Percentiles rank a stretch among this genome's conserved stretches.
Evolutionary conservation across 2,113 vertebrate species (phyloP).

Genomic region (Hemichromis elongatus): DNA sequence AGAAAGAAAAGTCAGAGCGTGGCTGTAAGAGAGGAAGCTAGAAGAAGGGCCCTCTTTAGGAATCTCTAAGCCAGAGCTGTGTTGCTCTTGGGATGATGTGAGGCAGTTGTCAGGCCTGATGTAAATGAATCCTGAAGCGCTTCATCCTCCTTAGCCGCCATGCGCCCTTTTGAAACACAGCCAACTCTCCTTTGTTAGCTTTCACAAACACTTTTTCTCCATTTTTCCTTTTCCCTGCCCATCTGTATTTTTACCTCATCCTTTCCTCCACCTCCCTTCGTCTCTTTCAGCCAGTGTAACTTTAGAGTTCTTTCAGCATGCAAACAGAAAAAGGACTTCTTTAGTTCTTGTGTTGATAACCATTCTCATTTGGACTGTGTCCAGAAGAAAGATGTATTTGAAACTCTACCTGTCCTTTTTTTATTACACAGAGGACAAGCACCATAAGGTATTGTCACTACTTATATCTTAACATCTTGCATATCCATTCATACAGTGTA

Average conservation of each 20-base stretch:
- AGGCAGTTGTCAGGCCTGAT: slow-evolving; percentile 78
- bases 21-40: slow-evolving; percentile 44
- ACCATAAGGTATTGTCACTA: not conserved
- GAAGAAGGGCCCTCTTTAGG: slow-evolving; percentile 62
- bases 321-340: not conserved
- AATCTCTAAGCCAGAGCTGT: slow-evolving; percentile 69
- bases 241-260: slow-evolving; percentile 36
- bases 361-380: slow-evolving; percentile 20
- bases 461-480: no score
- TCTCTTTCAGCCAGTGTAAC: slow-evolving; percentile 5
- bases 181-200: slow-evolving; percentile 68
- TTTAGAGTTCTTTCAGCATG: slow-evolving; percentile 14
- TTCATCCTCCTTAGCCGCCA: slow-evolving; percentile 74
- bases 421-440: not conserved
- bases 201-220: slow-evolving; percentile 63
- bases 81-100: slow-evolving; percentile 73
- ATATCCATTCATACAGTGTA: not conserved
- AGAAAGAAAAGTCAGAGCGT: slow-evolving; percentile 59
- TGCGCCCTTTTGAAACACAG: slow-evolving; percentile 68
- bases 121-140: slow-evolving; percentile 80
- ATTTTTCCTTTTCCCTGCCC: slow-evolving; percentile 21
- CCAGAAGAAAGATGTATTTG: slow-evolving; percentile 2
- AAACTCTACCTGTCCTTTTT: not conserved
- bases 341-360: slow-evolving; percentile 18
- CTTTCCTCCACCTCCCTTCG: slow-evolving; percentile 10